Base-by-base conservation (phyloP, 2,888 invertebrate species). In the Chrysina gloriosa region DNA sequence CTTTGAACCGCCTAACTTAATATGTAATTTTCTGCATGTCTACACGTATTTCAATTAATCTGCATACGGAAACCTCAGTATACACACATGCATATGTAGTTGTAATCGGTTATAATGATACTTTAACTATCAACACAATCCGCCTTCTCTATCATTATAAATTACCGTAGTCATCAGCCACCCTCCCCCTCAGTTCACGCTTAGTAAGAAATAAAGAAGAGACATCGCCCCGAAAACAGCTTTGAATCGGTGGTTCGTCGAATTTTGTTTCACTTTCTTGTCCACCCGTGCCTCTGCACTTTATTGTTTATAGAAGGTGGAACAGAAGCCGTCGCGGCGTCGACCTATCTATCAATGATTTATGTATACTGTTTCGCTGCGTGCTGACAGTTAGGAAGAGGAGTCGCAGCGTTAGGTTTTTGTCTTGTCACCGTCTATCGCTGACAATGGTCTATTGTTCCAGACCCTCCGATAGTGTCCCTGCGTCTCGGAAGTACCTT, bases 401-500 rank as follows among this genome's bases (percentile, higher is more conserved):
- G 27, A 27, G 50, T 25, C 56, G 39, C 36, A 23, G 47, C 9
- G 9, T 23, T 56, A 39, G 25, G 56, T 56, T 56, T 52, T 56
- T 56, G 39, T 56, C 36, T 56, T 56, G 56, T 56, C 34, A 39
- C 36, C 36, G 36, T 56, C 56, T 23, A 21, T 16, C 61, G 29
- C 54, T 73, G 69, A 71, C 73, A 74, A 75, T 73, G 67, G 73
- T 48, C 45, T 54, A 78, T 78, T 81, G 77, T 79, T 86, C 21
- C 87, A 95, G 95, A 94, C 86, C 92, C 94, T 9, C 95, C 95
- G 52, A 90, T 94, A 80, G 94, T 95, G 71, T 89, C 90, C 64
- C 84, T 95, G 75, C 87, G 91, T 70, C 86, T 95, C 74, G 95
- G 95, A 78, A 92, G 93, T 79, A 94, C 94, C 68, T 86, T 95